Conservation (phyloP, 2,113 vertebrate genomes). For the Chiloscyllium plagiosum region DNA sequence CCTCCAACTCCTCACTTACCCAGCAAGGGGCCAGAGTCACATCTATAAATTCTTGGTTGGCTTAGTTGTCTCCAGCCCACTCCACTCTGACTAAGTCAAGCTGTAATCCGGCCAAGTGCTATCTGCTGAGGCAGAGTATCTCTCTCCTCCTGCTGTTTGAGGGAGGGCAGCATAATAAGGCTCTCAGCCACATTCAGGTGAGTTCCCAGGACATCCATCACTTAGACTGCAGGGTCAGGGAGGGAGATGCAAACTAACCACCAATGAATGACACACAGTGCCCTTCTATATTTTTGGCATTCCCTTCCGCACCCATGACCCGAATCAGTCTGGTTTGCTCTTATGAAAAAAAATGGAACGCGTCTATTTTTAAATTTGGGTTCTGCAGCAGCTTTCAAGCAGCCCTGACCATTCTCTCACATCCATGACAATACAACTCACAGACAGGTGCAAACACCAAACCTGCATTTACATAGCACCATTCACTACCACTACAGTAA, state of each 20-base stretch:
- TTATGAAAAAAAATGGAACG: not conserved
- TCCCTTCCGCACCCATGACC: slow-evolving; percentile 10
- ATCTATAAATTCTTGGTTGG: too few relatives aligned
- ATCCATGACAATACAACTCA: not conserved
- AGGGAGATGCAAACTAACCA: not conserved
- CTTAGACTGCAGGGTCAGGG: not conserved
- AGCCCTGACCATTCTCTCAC: not conserved
- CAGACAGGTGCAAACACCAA: not conserved
- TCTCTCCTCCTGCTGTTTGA: not conserved
- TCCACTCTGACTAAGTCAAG: not conserved
- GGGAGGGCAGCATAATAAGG: not conserved
- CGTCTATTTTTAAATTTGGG: slow-evolving; percentile 14
- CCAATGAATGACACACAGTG: not conserved
- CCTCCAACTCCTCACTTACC: not conserved
- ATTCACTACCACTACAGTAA: not conserved
- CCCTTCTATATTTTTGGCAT: not conserved
- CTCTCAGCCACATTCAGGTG: not conserved
- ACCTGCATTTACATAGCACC: not conserved
- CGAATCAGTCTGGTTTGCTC: slow-evolving; percentile 8
- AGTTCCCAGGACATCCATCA: not conserved
- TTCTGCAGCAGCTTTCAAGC: not conserved
- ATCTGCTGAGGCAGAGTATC: not conserved
- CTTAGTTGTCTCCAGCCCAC: not conserved
- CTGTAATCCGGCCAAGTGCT: not conserved
- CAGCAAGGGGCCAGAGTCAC: slow-evolving; percentile 5